These are phyloP conservation scores for Thamnophis sirtalis DNA, from an alignment of 2,113 vertebrate species.

Conservation along the genomic window DNA sequence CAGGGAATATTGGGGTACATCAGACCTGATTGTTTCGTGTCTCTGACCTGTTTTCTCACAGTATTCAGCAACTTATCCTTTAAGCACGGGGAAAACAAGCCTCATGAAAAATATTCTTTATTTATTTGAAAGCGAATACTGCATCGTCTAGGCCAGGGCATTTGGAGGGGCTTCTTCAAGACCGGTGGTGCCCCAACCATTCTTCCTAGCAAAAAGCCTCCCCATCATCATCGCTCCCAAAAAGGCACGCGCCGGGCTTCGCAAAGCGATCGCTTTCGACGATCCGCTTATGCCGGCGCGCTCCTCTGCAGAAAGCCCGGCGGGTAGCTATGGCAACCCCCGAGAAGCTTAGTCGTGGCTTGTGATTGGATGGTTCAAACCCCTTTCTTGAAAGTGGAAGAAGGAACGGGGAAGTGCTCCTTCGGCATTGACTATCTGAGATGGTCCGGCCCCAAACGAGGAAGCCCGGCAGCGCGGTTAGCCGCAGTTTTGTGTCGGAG, in stretches of 20 bases:
- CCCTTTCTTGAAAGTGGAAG: rapidly evolving
- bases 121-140: not conserved
- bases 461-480: not conserved
- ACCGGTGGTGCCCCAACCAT: not conserved
- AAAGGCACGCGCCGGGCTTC: not conserved
- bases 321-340: conserved; percentile 16
- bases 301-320: rapidly evolving
- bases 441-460: not conserved
- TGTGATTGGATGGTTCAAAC: not conserved
- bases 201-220: not conserved
- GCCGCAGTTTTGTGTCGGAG: conserved; percentile 19
- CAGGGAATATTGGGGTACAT: not conserved
- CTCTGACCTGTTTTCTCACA: not conserved
- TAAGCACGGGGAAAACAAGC: not conserved
- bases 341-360: rapidly evolving
- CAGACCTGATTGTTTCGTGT: not conserved
- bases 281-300: not conserved
- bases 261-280: not conserved
- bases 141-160: not conserved
- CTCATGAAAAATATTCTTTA: not conserved
- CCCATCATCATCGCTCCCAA: not conserved
- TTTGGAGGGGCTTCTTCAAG: not conserved
- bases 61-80: not conserved
- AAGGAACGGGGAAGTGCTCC: no score
- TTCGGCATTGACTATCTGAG: not conserved